phyloP scores from a whole-genome alignment of 2,888 invertebrate species.

The Trachelus iudaicus region DNA sequence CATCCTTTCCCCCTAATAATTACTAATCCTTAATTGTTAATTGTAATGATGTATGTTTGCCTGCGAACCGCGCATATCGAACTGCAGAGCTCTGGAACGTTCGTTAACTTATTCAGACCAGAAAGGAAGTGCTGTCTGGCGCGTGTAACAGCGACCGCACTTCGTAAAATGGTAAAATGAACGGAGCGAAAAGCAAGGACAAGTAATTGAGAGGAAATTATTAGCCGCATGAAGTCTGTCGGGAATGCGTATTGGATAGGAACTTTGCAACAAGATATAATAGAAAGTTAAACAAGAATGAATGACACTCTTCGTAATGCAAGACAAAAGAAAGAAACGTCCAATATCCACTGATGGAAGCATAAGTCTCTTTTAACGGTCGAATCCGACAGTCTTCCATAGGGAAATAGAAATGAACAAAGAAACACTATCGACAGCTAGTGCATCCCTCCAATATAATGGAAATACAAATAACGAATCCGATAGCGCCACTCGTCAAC shows the following conservation, averaged over 20 bases:
- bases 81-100: slow-evolving; percentile 18
- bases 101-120: slow-evolving; percentile 43
- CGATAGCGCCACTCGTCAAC: not conserved
- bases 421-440: not conserved
- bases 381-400: not conserved
- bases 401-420: not conserved
- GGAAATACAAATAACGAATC: not conserved
- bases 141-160: not conserved
- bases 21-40: slow-evolving; percentile 62
- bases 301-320: not conserved
- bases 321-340: not conserved
- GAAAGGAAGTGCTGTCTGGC: not conserved
- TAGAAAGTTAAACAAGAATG: not conserved
- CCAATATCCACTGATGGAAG: not conserved
- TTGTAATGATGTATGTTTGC: slow-evolving; percentile 57
- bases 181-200: not conserved
- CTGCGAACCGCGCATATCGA: slow-evolving; percentile 51
- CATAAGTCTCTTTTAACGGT: not conserved
- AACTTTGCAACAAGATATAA: slow-evolving; percentile 35
- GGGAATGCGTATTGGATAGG: slow-evolving; percentile 58
- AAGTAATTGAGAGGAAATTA: not conserved
- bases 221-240: slow-evolving; percentile 34
- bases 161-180: not conserved
- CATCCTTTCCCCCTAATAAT: slow-evolving; percentile 88
- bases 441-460: not conserved